Evolutionary conservation across 2,113 vertebrate genomes (phyloP), one percentile per base, ranked within the genome.

Genomic region (Brachyhypopomus gauderio): DNA sequence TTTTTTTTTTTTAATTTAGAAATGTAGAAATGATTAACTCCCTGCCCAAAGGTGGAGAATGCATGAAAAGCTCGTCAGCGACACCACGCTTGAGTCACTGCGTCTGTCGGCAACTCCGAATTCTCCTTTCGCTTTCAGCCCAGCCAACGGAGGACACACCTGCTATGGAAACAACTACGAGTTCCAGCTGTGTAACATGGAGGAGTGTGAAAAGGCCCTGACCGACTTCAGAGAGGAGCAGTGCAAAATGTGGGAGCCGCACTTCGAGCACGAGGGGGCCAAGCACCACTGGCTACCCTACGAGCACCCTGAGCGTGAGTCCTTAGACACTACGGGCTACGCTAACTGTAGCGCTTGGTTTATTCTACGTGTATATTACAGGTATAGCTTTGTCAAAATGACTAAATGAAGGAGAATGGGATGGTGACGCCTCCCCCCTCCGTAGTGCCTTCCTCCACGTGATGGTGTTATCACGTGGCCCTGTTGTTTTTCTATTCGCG

Each of bases 201-300:
- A 97, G 48, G 93, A 94, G 45, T 99, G 98, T 48, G 93, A 93
- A 0, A 92, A 94, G 75, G 63, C 92, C 0, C 82, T 94, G 1
- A 94, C 95, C 0, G 98, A 99, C 80, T 99, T 98, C 93, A 93
- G 97, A 52, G 97, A 96, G 88, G 95, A 98, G 81, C 97, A 99
- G 85, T 99, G 98, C 89, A 90, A 86, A 11, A 93, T 95, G 85
- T 98, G 95, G 97, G 93, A 98, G 85, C 93, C 94, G 0, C 92
- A 94, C 88, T 95, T 96, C 1, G 95, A 97, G 89, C 95, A 98
- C 45, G 93, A 96, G 5, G 93, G 95, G 36, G 78, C 25, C 0
- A 97, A 97, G 85, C 97, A 99, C 88, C 95, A 97, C 86, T 99
- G 98, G 98, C 91, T 98, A 52, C 96, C 97, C 0, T 95, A 96